phyloP scores from a whole-genome alignment of 1,140 invertebrate genomes.

The Drosophila parvula region DNA sequence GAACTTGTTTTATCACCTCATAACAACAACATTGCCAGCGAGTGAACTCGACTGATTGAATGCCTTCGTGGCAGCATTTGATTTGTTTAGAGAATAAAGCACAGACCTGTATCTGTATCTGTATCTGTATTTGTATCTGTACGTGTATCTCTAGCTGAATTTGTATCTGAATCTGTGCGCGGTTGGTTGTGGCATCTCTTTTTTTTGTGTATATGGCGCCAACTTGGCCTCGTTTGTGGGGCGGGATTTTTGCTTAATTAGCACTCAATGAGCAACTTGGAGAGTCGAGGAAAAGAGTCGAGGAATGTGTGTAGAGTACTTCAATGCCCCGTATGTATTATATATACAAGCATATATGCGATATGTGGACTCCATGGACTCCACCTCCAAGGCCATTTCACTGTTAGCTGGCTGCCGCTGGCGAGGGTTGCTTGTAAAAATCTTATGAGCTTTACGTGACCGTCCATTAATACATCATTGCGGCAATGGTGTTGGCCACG shows the following conservation, averaged over 20 bases:
- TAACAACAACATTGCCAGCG: slow-evolving; percentile 37
- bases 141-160: slow-evolving; percentile 5
- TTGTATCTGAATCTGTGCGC: slow-evolving; percentile 26
- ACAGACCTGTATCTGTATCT: slow-evolving; percentile 52
- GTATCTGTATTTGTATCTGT: too few relatives aligned
- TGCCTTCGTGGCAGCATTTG: slow-evolving; percentile 74
- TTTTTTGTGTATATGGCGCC: slow-evolving; percentile 66
- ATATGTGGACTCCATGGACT: slow-evolving; percentile 16
- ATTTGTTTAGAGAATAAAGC: slow-evolving; percentile 81
- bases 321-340: slow-evolving; percentile 5
- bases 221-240: slow-evolving; percentile 76
- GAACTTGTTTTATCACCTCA: slow-evolving; percentile 75
- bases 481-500: slow-evolving; percentile 47
- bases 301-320: slow-evolving; percentile 34
- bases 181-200: slow-evolving; percentile 44
- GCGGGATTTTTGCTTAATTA: slow-evolving; percentile 79
- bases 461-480: slow-evolving; percentile 79
- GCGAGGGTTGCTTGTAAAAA: slow-evolving; percentile 77
- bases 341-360: not conserved
- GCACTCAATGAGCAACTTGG: slow-evolving; percentile 72
- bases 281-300: slow-evolving; percentile 48
- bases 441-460: slow-evolving; percentile 74
- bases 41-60: slow-evolving; percentile 74
- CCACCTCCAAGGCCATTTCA: slow-evolving; percentile 47
- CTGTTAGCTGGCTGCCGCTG: slow-evolving; percentile 7